Conservation (phyloP, 2,113 vertebrate genomes). For the Ciconia boyciana region DNA sequence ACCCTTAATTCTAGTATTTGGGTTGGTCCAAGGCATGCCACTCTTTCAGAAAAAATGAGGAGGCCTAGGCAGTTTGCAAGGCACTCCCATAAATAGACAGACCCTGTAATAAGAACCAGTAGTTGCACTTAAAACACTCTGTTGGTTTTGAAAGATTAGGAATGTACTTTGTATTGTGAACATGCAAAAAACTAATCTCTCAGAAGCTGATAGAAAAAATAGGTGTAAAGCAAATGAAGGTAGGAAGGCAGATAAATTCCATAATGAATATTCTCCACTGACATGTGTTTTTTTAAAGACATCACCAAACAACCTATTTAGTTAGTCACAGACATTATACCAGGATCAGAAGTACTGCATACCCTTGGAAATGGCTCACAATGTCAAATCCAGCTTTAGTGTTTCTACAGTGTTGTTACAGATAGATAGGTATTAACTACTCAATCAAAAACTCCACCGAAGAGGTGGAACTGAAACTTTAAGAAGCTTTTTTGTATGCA, state of each 20-base stretch:
- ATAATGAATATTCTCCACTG: not conserved
- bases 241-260: not conserved
- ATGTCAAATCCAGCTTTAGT: not conserved
- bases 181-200: not conserved
- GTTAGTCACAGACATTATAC: not conserved
- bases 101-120: not conserved
- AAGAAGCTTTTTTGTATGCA: not conserved
- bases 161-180: not conserved
- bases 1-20: not conserved
- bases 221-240: not conserved
- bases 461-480: not conserved
- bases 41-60: not conserved
- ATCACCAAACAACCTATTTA: not conserved
- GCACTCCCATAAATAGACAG: not conserved
- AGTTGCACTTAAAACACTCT: not conserved
- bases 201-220: not conserved
- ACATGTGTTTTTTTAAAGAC: not conserved
- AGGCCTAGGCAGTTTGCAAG: not conserved
- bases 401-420: not conserved
- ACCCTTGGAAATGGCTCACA: not conserved
- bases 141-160: not conserved
- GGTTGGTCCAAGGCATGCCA: not conserved
- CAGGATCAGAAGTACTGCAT: not conserved
- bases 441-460: not conserved
- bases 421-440: not conserved